Base-by-base conservation (phyloP, 2,888 invertebrate genomes). In the Tachina lurida region DNA sequence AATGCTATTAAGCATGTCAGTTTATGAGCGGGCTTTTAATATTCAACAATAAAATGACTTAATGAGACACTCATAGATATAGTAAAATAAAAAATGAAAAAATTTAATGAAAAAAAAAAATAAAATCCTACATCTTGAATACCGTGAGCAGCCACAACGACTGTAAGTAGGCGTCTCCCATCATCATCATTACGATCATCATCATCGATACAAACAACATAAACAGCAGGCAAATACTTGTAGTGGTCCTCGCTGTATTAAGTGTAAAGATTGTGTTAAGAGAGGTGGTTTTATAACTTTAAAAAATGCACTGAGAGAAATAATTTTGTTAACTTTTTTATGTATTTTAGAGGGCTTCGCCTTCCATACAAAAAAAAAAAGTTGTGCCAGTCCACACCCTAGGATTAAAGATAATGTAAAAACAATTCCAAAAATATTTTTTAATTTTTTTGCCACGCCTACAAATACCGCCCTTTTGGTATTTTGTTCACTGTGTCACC, bases 11-110 rank as follows among this genome's bases (percentile, higher is more conserved):
- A 74, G 41, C 58, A 60, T 75, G 82, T 70, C 82, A 82, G 56
- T 78, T 83, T 82, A 78, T 79, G 62, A 77, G 70, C 43, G 76
- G 68, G 43, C 65, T 86, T 87, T 87, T 80, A 86, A 84, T 80
- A 86, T 82, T 74, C 17, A 83, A 80, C 74, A 80, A 85, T 80
- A 75, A 87, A 86, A 86, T 84, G 84, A 82, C 87, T 87, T 86
- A 87, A 87, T 87, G 86, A 84, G 82, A 83, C 80, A 86, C 71
- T 82, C 70, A 31, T 63, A 56, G n/a, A 52, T 65, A 12, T n/a
- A 60, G 19, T 43, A 31, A n/a, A 77, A 52, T 9, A 47, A 47
- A 4, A 41, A 22, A 47, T n/a, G n/a, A n/a, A n/a, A n/a, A n/a
- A n/a, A n/a, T n/a, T n/a, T n/a, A n/a, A 3, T 17, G 13, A 22